A percentile compares a stretch with the other conserved stretches of the same genome.
Conservation (phyloP, 2,888 invertebrate genomes). For the Pheosia tremula region DNA sequence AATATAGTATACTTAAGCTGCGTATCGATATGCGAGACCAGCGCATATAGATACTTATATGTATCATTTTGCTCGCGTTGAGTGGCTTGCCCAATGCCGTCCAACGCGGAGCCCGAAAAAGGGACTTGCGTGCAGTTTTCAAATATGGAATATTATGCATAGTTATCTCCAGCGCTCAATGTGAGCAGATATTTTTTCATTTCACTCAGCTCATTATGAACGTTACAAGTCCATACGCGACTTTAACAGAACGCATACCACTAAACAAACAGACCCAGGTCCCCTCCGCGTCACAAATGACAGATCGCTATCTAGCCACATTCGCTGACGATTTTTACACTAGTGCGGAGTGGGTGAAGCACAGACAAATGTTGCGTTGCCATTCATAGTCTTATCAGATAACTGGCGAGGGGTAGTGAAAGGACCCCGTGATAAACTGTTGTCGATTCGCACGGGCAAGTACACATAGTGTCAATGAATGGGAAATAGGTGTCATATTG, state of each 20-base stretch:
- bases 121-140: no score
- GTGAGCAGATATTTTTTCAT: no score
- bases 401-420: conserved; percentile 77
- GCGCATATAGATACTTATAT: no score
- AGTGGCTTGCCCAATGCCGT: no score
- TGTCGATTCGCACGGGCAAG: conserved; percentile 78
- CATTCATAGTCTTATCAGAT: conserved; percentile 80
- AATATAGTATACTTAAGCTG: no score
- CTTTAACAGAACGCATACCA: conserved; percentile 6
- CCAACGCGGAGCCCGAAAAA: no score
- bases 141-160: no score
- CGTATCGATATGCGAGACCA: no score
- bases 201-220: no score
- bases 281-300: conserved; percentile 65
- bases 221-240: no score
- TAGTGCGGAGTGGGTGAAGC: conserved; percentile 74
- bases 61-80: no score
- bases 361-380: conserved; percentile 76
- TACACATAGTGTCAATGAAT: conserved; percentile 68
- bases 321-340: conserved; percentile 82
- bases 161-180: no score
- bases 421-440: conserved; percentile 73
- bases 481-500: conserved; percentile 72
- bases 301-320: conserved; percentile 79
- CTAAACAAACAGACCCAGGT: conserved; percentile 46